Evolutionary conservation across 2,888 invertebrate species (phyloP).

Genomic region (Patella pellucida): DNA sequence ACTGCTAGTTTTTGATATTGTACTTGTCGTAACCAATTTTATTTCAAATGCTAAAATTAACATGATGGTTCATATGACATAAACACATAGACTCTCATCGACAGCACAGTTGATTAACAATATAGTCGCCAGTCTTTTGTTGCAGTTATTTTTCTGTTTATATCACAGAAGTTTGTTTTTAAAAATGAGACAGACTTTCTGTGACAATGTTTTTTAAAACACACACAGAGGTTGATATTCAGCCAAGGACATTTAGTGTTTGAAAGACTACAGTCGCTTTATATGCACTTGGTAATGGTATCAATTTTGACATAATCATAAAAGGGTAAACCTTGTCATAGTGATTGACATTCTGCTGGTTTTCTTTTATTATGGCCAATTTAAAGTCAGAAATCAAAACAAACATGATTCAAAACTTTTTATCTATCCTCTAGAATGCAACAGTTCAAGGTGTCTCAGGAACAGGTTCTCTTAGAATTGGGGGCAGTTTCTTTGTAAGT

Average conservation of each 20-base stretch:
- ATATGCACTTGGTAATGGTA: no score
- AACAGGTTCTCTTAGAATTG: slow-evolving; percentile 95
- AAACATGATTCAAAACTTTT: not conserved
- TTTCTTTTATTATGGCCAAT: no score
- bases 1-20: not conserved
- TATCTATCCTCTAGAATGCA: slow-evolving; percentile 74
- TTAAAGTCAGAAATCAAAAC: no score
- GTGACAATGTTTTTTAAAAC: no score
- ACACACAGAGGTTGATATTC: no score
- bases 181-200: no score
- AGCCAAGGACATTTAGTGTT: no score
- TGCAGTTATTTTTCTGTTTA: not conserved
- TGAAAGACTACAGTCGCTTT: no score
- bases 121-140: not conserved
- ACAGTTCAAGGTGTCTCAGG: slow-evolving; percentile 92
- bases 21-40: not conserved
- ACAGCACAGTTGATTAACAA: no score
- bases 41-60: not conserved
- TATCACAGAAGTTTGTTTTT: not conserved
- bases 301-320: no score
- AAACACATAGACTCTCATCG: not conserved
- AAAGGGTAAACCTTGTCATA: no score
- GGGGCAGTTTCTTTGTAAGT: slow-evolving; percentile 86
- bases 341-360: no score
- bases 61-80: not conserved